These are phyloP conservation scores for Lagorchestes hirsutus DNA, from an alignment of 2,797 vertebrate species.

Conservation along the genomic window DNA sequence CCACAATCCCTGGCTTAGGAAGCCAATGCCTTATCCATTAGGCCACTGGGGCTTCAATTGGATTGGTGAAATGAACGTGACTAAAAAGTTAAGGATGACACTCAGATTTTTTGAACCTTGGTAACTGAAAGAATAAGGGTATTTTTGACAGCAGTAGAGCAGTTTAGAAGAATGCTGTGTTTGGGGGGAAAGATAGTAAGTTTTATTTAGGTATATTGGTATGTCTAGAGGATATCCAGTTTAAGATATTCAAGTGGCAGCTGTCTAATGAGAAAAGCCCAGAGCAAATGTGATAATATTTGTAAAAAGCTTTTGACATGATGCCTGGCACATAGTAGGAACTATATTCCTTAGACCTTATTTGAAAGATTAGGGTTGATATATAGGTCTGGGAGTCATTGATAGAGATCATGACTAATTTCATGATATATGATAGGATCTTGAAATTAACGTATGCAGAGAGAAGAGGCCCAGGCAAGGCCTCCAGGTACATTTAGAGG, in stretches of 20 bases:
- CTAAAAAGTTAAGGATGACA: not conserved
- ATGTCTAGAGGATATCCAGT: not conserved
- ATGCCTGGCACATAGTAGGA: not conserved
- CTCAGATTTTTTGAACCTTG: not conserved
- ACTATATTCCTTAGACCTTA: not conserved
- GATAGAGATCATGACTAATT: not conserved
- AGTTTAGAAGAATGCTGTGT: not conserved
- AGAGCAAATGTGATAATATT: not conserved
- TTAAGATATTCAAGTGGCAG: not conserved
- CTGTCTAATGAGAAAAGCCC: not conserved
- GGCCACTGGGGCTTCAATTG: constrained; percentile 62
- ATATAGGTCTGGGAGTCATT: not conserved
- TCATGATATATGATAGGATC: not conserved
- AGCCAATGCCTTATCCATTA: constrained; percentile 77
- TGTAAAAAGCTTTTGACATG: not conserved
- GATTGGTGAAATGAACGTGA: not conserved
- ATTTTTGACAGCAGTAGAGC: not conserved
- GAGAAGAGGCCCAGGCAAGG: not conserved
- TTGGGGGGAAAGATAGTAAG: not conserved
- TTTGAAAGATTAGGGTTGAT: not conserved
- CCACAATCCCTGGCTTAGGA: constrained; percentile 74
- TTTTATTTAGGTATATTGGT: not conserved
- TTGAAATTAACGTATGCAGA: not conserved
- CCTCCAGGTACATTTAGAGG: not conserved
- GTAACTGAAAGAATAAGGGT: not conserved